phyloP scores from a whole-genome alignment of 2,888 invertebrate genomes.

The Drosophila acutilabella region DNA sequence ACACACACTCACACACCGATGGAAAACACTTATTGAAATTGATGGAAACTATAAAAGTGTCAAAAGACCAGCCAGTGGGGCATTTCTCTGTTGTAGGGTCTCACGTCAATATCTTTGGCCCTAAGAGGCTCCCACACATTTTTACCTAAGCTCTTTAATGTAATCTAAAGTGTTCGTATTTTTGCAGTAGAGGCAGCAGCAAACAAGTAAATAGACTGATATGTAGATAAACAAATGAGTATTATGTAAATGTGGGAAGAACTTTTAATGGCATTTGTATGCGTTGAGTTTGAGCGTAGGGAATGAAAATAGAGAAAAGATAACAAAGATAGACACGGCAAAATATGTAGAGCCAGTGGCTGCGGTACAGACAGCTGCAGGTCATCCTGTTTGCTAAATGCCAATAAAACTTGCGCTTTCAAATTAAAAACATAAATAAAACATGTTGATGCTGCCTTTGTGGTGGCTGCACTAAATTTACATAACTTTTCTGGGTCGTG shows the following conservation, averaged over 20 bases:
- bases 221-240: constrained; percentile 51
- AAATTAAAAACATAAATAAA: constrained; percentile 67
- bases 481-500: constrained; percentile 26
- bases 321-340: background rate
- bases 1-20: constrained; percentile 12
- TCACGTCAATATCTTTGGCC: constrained; percentile 25
- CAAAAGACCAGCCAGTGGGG: constrained; percentile 53
- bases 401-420: constrained; percentile 47
- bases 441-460: constrained; percentile 35
- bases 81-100: constrained; percentile 33
- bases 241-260: constrained; percentile 64
- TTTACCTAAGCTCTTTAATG: constrained; percentile 62
- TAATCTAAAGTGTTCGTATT: constrained; percentile 44
- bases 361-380: constrained; percentile 21
- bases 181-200: background rate
- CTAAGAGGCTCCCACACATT: constrained; percentile 30
- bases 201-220: constrained; percentile 59
- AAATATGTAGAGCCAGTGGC: background rate
- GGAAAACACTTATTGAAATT: constrained; percentile 68
- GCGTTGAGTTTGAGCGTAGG: constrained; percentile 2
- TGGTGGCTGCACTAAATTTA: constrained; percentile 41
- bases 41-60: constrained; percentile 80
- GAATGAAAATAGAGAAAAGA: constrained; percentile 13
- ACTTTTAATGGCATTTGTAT: constrained; percentile 40
- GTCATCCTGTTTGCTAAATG: constrained; percentile 23